These are phyloP conservation scores for Fulica atra DNA, from an alignment of 2,113 vertebrate genomes.

Conservation along the genomic window DNA sequence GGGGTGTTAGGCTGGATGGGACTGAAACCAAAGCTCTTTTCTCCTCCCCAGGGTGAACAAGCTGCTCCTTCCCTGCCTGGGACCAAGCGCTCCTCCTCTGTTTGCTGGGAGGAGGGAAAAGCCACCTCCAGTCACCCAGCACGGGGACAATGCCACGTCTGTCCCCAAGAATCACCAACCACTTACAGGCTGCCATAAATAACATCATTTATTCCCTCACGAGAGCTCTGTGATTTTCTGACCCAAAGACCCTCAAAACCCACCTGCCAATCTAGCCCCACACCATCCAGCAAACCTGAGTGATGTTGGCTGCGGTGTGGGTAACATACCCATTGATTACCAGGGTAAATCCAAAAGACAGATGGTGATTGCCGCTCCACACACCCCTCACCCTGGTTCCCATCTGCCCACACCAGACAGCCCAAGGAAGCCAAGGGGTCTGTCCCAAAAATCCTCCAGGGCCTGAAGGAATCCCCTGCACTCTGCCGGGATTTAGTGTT, in stretches of 20 bases:
- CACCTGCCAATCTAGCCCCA: not conserved
- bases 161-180: not conserved
- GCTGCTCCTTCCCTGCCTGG: not conserved
- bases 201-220: not conserved
- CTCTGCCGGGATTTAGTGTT: not conserved
- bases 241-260: not conserved
- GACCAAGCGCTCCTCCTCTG: not conserved
- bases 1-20: not conserved
- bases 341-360: not conserved
- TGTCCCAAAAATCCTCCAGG: not conserved
- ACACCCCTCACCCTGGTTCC: not conserved
- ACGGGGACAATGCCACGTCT: not conserved
- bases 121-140: not conserved
- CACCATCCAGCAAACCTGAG: not conserved
- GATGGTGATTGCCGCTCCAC: accelerated
- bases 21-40: constrained; percentile 15
- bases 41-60: not conserved
- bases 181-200: not conserved
- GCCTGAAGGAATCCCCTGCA: not conserved
- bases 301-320: accelerated
- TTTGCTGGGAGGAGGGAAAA: not conserved
- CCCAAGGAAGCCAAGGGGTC: not conserved
- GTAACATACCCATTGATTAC: not conserved
- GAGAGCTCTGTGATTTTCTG: not conserved
- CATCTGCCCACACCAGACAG: accelerated